phyloP scores from a whole-genome alignment of 2,888 invertebrate genomes.

The Hylaea fasciaria region DNA sequence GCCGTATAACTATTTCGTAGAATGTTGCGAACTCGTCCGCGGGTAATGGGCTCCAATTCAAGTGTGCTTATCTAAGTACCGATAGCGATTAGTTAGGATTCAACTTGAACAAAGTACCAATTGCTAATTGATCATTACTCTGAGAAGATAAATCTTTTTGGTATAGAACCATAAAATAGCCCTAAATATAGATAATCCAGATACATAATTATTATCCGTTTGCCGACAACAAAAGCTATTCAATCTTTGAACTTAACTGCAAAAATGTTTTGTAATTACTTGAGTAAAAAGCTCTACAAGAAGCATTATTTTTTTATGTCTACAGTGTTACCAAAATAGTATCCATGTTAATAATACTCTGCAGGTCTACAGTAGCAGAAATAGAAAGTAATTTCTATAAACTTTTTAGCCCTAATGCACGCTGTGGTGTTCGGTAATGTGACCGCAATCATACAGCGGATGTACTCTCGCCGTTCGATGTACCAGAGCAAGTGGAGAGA shows the following conservation, averaged over 20 bases:
- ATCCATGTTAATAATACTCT: no score
- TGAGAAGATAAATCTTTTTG: constrained; percentile 15
- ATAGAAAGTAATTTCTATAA: not conserved
- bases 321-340: no score
- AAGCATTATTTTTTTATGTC: no score
- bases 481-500: constrained; percentile 98
- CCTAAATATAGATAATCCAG: not conserved
- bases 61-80: constrained; percentile 29
- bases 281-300: no score
- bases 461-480: constrained; percentile 96
- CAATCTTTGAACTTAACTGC: not conserved
- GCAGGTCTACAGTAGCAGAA: no score
- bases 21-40: constrained; percentile 24
- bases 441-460: constrained; percentile 98
- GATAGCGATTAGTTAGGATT: constrained; percentile 25
- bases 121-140: constrained; percentile 27
- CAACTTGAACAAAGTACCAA: constrained; percentile 28
- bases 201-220: not conserved
- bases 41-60: constrained; percentile 25
- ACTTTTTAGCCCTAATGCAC: constrained; percentile 94
- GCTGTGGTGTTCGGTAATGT: constrained; percentile 99
- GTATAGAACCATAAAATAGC: constrained; percentile 6
- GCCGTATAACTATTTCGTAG: constrained; percentile 31
- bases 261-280: no score
- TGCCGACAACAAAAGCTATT: not conserved